Conservation (phyloP, 2,113 vertebrate species). For the Brienomyrus longianalis region DNA sequence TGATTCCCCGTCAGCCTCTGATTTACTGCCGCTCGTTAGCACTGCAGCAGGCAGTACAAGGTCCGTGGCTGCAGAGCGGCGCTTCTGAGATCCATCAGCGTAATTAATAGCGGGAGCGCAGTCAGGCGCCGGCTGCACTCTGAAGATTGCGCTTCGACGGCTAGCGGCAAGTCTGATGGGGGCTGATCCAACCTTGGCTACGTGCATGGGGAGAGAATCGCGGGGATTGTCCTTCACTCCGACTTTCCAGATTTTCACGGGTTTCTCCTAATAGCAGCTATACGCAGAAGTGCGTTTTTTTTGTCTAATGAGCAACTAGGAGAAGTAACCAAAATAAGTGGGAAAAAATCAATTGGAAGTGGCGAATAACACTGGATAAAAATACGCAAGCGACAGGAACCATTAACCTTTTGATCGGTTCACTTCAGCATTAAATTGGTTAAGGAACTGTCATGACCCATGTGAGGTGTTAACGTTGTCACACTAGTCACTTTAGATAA, state of each 20-base stretch:
- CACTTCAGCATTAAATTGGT: neutral
- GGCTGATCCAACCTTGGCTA: neutral
- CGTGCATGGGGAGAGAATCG: neutral
- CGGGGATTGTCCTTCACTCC: neutral
- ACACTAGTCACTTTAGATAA: neutral
- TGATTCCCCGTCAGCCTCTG: neutral
- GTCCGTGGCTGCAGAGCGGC: neutral
- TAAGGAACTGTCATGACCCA: neutral
- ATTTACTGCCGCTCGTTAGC: conserved; percentile 2
- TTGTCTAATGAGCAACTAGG: neutral
- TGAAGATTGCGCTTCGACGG: neutral
- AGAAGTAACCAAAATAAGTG: neutral
- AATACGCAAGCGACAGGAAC: neutral
- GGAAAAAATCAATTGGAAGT: neutral
- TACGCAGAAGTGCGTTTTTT: neutral
- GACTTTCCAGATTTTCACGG: neutral
- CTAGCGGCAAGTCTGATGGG: neutral
- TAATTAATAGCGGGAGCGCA: conserved; percentile 11
- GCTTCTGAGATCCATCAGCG: conserved; percentile 7
- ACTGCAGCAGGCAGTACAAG: neutral
- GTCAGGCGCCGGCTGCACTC: neutral
- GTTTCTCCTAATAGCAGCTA: neutral
- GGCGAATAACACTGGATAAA: neutral
- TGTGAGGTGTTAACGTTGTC: neutral
- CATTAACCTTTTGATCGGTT: neutral